Base-by-base conservation (phyloP, 2,797 vertebrate genomes). In the Siniperca obscura region DNA sequence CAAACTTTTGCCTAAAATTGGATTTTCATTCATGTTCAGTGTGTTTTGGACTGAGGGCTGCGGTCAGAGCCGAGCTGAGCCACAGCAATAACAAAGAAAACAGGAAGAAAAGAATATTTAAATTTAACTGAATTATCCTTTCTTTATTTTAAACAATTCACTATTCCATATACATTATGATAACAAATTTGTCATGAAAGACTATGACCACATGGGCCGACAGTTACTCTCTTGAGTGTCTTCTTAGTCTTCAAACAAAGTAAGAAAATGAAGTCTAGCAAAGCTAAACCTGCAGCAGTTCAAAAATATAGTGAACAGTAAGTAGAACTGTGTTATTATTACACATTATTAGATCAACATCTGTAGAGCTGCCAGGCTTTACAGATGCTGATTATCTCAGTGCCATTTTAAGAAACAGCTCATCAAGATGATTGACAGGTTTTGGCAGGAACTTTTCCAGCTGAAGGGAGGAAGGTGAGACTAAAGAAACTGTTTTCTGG, bases 361-460 rank as follows among this genome's bases (percentile, higher is more conserved):
- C 27, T 30, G 27, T 30, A 30, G 27, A 30, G 27, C 27, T 27
- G 85, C 57, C 84, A 34, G 27, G 60, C 62, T 84, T 61, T 40
- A 25, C 70, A 73, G 65, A 87, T 60, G 80, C 69, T 77, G 70
- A 87, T 88, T 60, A 80, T 74, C 76, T 83, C 79, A 36, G 73
- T 42, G 50, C 81, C 57, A 74, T 76, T 81, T 73, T 66, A 73
- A 86, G 57, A 74, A 73, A 55, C 70, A 53, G 66, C 79, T 85
- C 62, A 81, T 84, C 70, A 56, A 21, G n/a, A 74, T 80, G 87
- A 91, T 59, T 84, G 87, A 78, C 77, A 78, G 48, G 74, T 78
- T 80, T 73, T 3, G 22, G 38, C 75, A 70, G 17, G 30, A 80
- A 59, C 42, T 46, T 38, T 30, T 66, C 34, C 62, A 70, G 36